phyloP scores from a whole-genome alignment of 2,888 invertebrate genomes.

The Epistrophe eligans region DNA sequence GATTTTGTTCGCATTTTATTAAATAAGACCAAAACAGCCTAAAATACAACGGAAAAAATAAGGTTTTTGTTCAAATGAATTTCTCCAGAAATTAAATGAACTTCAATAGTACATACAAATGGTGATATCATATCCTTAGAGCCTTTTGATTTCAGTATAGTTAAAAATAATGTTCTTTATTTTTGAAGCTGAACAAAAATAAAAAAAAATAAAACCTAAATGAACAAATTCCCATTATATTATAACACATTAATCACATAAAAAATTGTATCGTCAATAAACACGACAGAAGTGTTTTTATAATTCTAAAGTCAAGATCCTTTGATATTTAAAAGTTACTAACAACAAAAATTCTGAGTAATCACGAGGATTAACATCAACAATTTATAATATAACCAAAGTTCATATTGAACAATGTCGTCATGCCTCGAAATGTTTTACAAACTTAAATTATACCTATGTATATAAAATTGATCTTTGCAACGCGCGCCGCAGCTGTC shows the following conservation, averaged over 20 bases:
- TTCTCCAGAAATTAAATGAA: too few relatives aligned
- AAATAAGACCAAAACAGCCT: too few relatives aligned
- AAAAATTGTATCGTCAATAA: neutral
- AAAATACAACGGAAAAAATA: too few relatives aligned
- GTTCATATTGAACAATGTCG: constrained; percentile 48
- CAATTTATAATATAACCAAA: constrained; percentile 16
- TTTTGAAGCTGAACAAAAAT: too few relatives aligned
- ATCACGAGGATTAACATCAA: constrained; percentile 28
- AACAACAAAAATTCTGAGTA: constrained; percentile 13
- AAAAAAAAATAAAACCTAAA: too few relatives aligned
- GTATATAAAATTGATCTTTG: neutral
- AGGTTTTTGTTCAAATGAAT: too few relatives aligned
- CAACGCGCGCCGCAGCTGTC: neutral
- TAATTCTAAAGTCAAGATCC: neutral
- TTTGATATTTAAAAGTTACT: neutral
- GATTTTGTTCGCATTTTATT: too few relatives aligned
- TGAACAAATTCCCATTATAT: neutral
- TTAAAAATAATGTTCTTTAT: too few relatives aligned
- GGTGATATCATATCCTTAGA: too few relatives aligned
- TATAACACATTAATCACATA: too few relatives aligned
- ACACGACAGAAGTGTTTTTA: neutral
- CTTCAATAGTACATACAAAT: too few relatives aligned
- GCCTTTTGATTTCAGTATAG: too few relatives aligned
- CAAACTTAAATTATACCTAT: neutral
- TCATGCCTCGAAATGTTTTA: constrained; percentile 43